Evolutionary conservation across 2,888 invertebrate genomes (phyloP).

Genomic region (Anthrax anthrax): DNA sequence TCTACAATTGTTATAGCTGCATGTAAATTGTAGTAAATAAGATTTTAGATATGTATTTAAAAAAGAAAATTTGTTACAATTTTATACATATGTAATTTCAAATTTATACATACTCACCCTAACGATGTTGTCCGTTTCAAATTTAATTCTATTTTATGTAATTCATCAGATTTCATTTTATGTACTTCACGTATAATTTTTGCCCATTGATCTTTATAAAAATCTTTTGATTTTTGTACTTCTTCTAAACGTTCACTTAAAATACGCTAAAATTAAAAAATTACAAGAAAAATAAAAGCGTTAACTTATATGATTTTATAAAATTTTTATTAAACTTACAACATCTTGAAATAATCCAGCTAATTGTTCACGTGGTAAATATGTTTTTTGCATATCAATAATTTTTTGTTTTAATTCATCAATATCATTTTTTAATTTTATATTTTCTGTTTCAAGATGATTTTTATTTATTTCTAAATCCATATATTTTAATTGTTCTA

Average conservation of each 20-base stretch:
- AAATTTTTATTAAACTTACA: slow-evolving; percentile 25
- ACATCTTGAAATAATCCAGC: slow-evolving; percentile 51
- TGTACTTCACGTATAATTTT: slow-evolving; percentile 54
- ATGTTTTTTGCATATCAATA: slow-evolving; percentile 38
- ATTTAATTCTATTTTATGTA: slow-evolving; percentile 9
- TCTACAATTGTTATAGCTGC: no score
- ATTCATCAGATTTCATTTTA: slow-evolving; percentile 33
- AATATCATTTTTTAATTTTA: slow-evolving; percentile 20
- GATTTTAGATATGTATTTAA: no score
- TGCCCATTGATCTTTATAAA: slow-evolving; percentile 65
- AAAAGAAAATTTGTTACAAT: no score
- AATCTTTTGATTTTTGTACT: slow-evolving; percentile 50
- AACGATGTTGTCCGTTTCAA: slow-evolving; percentile 3
- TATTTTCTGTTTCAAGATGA: slow-evolving; percentile 34
- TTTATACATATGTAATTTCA: not conserved
- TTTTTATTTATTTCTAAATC: slow-evolving; percentile 33
- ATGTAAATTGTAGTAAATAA: no score
- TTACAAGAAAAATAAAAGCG: not conserved
- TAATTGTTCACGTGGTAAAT: slow-evolving; percentile 50
- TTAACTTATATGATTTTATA: not conserved
- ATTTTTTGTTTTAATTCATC: slow-evolving; percentile 20
- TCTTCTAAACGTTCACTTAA: slow-evolving; percentile 50
- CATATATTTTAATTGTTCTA: slow-evolving; percentile 36
- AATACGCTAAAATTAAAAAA: slow-evolving; percentile 30
- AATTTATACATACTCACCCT: slow-evolving; percentile 2